Percentiles rank a stretch among this genome's conserved stretches.
These are phyloP conservation scores for Gambusia affinis DNA, from an alignment of 2,113 vertebrate species.

Conservation along the genomic window DNA sequence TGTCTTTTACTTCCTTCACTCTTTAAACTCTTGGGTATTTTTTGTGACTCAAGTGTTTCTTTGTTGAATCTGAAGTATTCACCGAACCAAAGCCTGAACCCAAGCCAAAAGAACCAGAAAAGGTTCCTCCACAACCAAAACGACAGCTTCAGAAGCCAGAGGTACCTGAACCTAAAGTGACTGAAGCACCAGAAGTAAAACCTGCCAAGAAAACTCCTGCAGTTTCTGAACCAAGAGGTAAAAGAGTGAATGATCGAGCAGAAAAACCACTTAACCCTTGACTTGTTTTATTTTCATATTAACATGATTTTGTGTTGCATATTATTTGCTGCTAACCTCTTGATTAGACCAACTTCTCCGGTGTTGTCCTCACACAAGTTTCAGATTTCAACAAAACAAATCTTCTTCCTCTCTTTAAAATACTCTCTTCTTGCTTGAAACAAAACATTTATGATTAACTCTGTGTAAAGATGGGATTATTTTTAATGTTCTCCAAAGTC, in stretches of 20 bases:
- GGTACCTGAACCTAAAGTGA: conserved; percentile 12
- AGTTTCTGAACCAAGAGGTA: conserved; percentile 63
- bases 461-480: conserved; percentile 4
- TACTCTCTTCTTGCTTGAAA: neutral
- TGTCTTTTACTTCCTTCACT: conserved; percentile 3
- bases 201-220: conserved; percentile 39
- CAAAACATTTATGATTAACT: neutral
- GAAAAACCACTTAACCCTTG: neutral
- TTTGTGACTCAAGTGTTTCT: conserved; percentile 39
- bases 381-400: neutral
- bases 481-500: conserved; percentile 34
- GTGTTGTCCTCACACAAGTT: neutral
- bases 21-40: conserved; percentile 25
- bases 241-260: conserved; percentile 4
- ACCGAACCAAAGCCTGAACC: conserved; percentile 30
- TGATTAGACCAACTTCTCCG: neutral
- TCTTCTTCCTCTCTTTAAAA: neutral
- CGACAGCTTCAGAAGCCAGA: neutral
- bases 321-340: conserved; percentile 38
- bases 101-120: conserved; percentile 23
- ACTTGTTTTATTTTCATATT: conserved; percentile 8
- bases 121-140: conserved; percentile 33
- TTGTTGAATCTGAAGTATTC: conserved; percentile 61
- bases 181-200: conserved; percentile 19
- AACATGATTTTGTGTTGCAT: conserved; percentile 1